Percentiles rank a stretch among this genome's conserved stretches.
Conservation (phyloP, 2,113 vertebrate genomes). For the Silurus asotus region DNA sequence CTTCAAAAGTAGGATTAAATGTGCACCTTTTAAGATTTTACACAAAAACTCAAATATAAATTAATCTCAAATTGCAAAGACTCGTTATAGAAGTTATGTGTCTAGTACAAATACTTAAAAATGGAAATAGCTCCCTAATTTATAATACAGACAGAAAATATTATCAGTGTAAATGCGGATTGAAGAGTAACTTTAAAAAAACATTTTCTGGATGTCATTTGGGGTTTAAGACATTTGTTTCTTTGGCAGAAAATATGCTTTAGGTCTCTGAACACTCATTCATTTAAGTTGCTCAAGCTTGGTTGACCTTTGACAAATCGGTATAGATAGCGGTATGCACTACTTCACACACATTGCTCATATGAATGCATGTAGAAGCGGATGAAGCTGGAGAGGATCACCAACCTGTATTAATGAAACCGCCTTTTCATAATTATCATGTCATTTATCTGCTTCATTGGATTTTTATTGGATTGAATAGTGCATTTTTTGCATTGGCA, state of each 20-base stretch:
- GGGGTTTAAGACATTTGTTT: constrained; percentile 7
- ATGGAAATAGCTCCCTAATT: not conserved
- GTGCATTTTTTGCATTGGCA: not conserved
- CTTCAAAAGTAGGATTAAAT: not conserved
- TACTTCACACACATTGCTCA: not conserved
- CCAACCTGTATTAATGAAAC: too few species aligned
- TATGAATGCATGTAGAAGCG: not conserved
- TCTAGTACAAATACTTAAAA: not conserved
- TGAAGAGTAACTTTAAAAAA: not conserved
- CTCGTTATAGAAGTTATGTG: not conserved
- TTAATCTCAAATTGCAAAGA: not conserved
- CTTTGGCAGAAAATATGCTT: constrained; percentile 5
- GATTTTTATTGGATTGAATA: not conserved
- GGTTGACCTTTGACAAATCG: constrained; percentile 21
- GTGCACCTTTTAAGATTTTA: not conserved
- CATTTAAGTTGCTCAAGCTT: constrained; percentile 18
- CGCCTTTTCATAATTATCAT: not conserved
- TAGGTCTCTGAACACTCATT: constrained; percentile 29
- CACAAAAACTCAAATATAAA: not conserved
- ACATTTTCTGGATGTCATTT: not conserved
- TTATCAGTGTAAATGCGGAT: not conserved
- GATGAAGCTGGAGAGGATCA: too few species aligned
- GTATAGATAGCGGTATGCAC: not conserved
- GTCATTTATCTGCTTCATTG: not conserved
- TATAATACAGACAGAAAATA: not conserved